phyloP scores from a whole-genome alignment of 2,888 invertebrate species.

The Idaea aversata region DNA sequence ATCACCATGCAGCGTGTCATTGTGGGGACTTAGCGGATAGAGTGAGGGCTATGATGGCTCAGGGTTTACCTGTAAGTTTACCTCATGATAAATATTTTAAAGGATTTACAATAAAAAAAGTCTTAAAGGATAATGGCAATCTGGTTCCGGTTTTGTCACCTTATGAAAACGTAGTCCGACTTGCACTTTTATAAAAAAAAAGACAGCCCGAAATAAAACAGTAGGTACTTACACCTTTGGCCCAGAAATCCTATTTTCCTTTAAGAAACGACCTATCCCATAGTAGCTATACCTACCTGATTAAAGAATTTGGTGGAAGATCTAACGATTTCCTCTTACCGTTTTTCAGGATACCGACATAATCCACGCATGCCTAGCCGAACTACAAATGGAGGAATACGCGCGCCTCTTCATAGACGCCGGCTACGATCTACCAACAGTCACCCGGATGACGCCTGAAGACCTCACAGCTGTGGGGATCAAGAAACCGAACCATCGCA shows the following conservation, averaged over 20 bases:
- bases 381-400: slow-evolving; percentile 97
- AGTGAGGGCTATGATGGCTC: slow-evolving; percentile 82
- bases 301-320: background rate
- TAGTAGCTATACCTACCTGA: no score
- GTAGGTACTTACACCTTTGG: no score
- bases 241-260: no score
- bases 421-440: slow-evolving; percentile 98
- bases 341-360: slow-evolving; percentile 91
- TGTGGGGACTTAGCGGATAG: slow-evolving; percentile 88
- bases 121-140: background rate
- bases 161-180: no score
- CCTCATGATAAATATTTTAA: background rate
- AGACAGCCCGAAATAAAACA: no score
- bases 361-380: slow-evolving; percentile 96
- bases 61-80: slow-evolving; percentile 84
- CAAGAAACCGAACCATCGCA: slow-evolving; percentile 98
- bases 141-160: no score
- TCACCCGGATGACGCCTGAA: slow-evolving; percentile 99
- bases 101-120: background rate
- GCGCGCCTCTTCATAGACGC: slow-evolving; percentile 95
- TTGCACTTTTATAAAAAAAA: no score
- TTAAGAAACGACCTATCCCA: no score
- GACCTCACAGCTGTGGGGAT: slow-evolving; percentile 94
- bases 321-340: slow-evolving; percentile 4
- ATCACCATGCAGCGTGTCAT: slow-evolving; percentile 88